phyloP scores from a whole-genome alignment of 2,797 vertebrate genomes.

The Tangara arthus region DNA sequence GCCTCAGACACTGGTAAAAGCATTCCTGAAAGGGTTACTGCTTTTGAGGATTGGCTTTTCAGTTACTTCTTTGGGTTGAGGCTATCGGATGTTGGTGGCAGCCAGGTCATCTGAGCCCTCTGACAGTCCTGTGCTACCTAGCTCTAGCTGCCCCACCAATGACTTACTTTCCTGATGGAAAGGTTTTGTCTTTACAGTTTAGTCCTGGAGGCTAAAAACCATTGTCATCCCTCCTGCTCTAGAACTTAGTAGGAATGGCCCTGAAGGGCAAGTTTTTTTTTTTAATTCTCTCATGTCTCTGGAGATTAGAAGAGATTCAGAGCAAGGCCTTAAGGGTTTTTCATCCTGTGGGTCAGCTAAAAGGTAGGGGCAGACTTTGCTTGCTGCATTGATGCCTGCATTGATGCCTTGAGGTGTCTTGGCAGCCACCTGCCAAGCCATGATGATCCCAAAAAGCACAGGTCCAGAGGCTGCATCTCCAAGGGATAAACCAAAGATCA shows the following conservation, averaged over 20 bases:
- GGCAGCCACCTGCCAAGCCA: background rate
- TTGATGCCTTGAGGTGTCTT: background rate
- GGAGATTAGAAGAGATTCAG: background rate
- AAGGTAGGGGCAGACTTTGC: background rate
- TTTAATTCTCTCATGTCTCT: fast-evolving
- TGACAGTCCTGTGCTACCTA: background rate
- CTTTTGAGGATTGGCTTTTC: background rate
- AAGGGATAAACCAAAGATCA: background rate
- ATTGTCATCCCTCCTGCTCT: background rate
- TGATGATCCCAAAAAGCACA: background rate
- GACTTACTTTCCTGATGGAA: background rate
- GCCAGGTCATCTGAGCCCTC: background rate
- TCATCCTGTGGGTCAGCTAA: background rate
- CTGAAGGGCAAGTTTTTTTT: background rate
- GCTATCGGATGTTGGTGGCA: background rate
- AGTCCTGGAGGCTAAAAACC: background rate
- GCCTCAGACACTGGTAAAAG: background rate
- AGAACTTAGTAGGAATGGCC: background rate
- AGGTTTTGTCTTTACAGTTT: background rate
- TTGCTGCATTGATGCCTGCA: background rate
- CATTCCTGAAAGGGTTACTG: background rate
- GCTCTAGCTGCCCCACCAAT: background rate
- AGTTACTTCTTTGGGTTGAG: background rate
- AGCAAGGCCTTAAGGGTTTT: background rate
- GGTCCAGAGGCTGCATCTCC: background rate